These are phyloP conservation scores for Brachionus paranguensis DNA, from an alignment of 1,140 invertebrate genomes.

Conservation along the genomic window DNA sequence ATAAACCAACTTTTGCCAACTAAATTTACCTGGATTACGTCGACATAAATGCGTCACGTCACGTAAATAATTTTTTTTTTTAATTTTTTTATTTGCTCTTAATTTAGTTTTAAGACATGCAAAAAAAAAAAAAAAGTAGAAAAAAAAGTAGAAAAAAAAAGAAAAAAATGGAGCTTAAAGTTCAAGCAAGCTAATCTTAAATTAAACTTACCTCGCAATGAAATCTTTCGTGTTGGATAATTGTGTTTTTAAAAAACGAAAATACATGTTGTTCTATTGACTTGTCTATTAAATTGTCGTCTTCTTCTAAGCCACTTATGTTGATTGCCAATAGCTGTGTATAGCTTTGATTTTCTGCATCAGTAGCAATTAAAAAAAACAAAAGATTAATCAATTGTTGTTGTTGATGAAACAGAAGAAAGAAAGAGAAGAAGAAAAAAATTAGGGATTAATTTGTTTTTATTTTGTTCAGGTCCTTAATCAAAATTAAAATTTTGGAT, in stretches of 20 bases:
- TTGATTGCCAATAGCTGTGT: not conserved
- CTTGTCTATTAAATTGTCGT: slow-evolving; percentile 67
- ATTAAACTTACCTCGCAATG: slow-evolving; percentile 63
- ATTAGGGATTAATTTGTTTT: too few relatives aligned
- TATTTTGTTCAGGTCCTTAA: too few relatives aligned
- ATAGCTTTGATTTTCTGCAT: not conserved
- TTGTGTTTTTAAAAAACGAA: slow-evolving; percentile 66
- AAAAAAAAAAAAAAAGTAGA: not conserved
- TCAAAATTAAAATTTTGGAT: too few relatives aligned
- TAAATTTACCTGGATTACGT: not conserved
- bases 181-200: not conserved
- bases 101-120: not conserved
- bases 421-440: too few relatives aligned
- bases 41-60: not conserved
- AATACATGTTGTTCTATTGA: slow-evolving; percentile 76
- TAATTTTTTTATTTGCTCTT: not conserved
- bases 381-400: not conserved
- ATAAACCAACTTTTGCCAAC: not conserved
- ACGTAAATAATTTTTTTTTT: not conserved
- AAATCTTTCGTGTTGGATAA: slow-evolving; percentile 67
- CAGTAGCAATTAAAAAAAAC: not conserved
- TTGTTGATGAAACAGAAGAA: not conserved
- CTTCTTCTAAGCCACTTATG: slow-evolving; percentile 60
- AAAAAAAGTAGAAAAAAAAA: not conserved
- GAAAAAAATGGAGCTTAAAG: slow-evolving; percentile 20